Percentiles rank a stretch among this genome's conserved stretches.
phyloP scores from a whole-genome alignment of 2,888 invertebrate species.

The Acronicta aceris region DNA sequence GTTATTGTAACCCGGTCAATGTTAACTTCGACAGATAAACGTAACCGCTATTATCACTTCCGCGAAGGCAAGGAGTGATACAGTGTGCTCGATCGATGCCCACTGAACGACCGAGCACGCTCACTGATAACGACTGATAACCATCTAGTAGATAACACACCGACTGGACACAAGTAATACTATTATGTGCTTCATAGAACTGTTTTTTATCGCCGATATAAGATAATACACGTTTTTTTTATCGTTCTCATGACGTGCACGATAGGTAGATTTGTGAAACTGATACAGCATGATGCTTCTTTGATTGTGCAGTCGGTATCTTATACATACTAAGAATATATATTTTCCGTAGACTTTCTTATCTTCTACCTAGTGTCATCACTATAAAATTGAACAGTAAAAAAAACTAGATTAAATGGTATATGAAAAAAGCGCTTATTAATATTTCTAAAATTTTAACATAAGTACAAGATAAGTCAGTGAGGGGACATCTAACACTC shows the following conservation, averaged over 20 bases:
- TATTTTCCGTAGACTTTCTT: constrained; percentile 11
- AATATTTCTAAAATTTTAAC: too few species aligned
- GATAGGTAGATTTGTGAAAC: constrained; percentile 42
- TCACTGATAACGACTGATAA: constrained; percentile 77
- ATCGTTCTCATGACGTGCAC: constrained; percentile 63
- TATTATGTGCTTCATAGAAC: constrained; percentile 63
- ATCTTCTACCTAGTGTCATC: constrained; percentile 12
- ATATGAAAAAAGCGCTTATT: too few species aligned
- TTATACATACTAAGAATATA: constrained; percentile 9
- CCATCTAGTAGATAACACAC: constrained; percentile 76
- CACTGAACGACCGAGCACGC: constrained; percentile 72
- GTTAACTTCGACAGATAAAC: constrained; percentile 65
- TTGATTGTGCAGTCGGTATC: constrained; percentile 18
- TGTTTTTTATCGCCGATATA: constrained; percentile 62
- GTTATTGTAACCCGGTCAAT: constrained; percentile 71
- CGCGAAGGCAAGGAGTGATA: constrained; percentile 61
- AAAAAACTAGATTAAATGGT: too few species aligned
- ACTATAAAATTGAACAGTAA: too few species aligned
- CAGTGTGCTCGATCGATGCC: constrained; percentile 66
- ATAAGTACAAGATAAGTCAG: too few species aligned
- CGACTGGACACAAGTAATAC: constrained; percentile 62
- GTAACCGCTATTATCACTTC: constrained; percentile 66
- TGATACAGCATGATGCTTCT: constrained; percentile 52
- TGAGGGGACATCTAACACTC: too few species aligned
- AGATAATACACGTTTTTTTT: constrained; percentile 76